Evolutionary conservation across 2,888 invertebrate genomes (phyloP).

Genomic region (Aspidiotus destructor): DNA sequence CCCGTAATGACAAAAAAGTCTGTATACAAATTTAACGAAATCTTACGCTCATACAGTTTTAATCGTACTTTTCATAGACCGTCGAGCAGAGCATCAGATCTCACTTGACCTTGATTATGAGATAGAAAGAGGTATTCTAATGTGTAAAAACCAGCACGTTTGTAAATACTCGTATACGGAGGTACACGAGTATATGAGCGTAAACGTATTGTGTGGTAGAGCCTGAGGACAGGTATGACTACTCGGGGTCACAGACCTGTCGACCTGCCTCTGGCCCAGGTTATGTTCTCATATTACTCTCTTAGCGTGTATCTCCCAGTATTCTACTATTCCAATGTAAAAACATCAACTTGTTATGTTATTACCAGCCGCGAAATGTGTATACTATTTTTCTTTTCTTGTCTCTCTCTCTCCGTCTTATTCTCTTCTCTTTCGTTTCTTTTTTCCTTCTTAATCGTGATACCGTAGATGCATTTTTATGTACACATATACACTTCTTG

Average conservation of each 20-base stretch:
- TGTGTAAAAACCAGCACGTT: conserved; percentile 24
- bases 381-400: conserved; percentile 5
- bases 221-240: conserved; percentile 32
- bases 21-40: too few species aligned
- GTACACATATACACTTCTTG: too few species aligned
- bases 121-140: conserved; percentile 30
- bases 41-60: too few species aligned
- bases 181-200: conserved; percentile 7
- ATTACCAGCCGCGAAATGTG: conserved; percentile 19
- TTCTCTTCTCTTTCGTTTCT: background rate
- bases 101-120: conserved; percentile 29
- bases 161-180: conserved; percentile 20
- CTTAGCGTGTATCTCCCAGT: conserved; percentile 7
- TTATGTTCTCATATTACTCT: conserved; percentile 32
- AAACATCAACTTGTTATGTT: conserved; percentile 27
- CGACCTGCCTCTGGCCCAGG: conserved; percentile 34
- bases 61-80: conserved; percentile 3
- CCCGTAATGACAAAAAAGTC: too few species aligned
- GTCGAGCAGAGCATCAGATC: conserved; percentile 21
- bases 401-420: background rate
- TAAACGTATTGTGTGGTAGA: conserved; percentile 31
- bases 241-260: conserved; percentile 34
- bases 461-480: too few species aligned
- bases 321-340: conserved; percentile 17
- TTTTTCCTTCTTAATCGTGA: background rate